Evolutionary conservation across 2,888 invertebrate species (phyloP), one percentile per base, ranked within the genome.

Genomic region (Perithous albicinctus): DNA sequence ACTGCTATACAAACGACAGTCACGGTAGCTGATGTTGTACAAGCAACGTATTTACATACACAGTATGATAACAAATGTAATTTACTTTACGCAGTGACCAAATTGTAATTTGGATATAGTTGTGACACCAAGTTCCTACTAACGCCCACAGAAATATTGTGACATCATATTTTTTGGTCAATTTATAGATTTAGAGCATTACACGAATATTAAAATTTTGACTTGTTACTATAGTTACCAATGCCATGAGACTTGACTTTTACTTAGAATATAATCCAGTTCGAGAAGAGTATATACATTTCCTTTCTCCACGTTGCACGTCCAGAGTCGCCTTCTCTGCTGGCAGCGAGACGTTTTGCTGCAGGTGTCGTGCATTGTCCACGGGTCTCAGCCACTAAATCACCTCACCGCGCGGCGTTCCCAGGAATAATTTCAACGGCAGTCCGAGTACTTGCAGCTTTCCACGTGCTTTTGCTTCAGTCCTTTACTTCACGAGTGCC

Each of bases 281-380:
- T 32, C 29, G 32, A 15, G 64, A 43, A 12, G 46, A 66, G 38
- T 10, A 12, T 10, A 12, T 48, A 32, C 66, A 29, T 48, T 51
- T 48, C 48, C 48, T 67, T 51, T 32, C 48, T 15, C 48, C 63
- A 38, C 15, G 23, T 46, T n/a, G n/a, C 23, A 46, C 20, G 20
- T 51, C n/a, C 20, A 29, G 41, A 41, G 1, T 8, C n/a, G 5
- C 5, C 32, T 29, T 26, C 18, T 29, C 46, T 61, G 46, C 54
- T 38, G 38, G 77, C 69, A 74, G 78, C 80, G 84, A 23, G 23
- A 8, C 83, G 80, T 83, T n/a, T n/a, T 88, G 87, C 88, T 86
- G 88, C 90, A 90, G 90, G 90, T 89, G 90, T 90, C 89, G 89
- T 88, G 89, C 89, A 90, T 90, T 90, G 90, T 90, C 89, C 89